Evolutionary conservation across 2,888 invertebrate genomes (phyloP).

Genomic region (Steinernema hermaphroditum): DNA sequence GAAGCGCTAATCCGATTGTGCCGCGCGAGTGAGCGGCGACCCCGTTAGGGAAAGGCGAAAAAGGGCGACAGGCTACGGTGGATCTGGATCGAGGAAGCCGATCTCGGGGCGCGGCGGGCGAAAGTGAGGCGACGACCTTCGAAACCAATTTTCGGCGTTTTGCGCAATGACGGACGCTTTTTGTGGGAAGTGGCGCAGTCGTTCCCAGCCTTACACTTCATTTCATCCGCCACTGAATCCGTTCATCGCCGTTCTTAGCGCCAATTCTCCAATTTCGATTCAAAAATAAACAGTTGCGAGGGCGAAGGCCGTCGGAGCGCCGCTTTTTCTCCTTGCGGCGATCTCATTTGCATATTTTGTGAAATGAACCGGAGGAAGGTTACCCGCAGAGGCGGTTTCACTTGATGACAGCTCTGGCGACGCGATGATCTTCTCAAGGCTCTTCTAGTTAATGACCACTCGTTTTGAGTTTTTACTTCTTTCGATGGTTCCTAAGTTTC

Average conservation of each 20-base stretch:
- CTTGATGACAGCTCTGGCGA: too few relatives aligned
- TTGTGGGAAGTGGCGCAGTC: constrained; percentile 26
- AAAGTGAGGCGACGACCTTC: constrained; percentile 25
- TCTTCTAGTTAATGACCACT: too few relatives aligned
- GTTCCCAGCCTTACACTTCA: constrained; percentile 31
- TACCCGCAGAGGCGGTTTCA: too few relatives aligned
- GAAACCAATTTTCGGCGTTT: constrained; percentile 28
- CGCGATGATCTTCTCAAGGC: too few relatives aligned
- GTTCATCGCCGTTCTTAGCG: constrained; percentile 24
- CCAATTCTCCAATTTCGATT: constrained; percentile 17
- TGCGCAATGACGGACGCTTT: constrained; percentile 25
- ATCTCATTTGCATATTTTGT: constrained; percentile 26
- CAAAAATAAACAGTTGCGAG: constrained; percentile 30
- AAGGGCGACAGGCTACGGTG: constrained; percentile 16
- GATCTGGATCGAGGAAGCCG: constrained; percentile 22
- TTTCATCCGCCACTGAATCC: constrained; percentile 29
- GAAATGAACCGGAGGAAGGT: constrained; percentile 19
- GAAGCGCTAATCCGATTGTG: constrained; percentile 20
- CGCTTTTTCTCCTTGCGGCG: constrained; percentile 3
- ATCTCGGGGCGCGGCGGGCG: not conserved
- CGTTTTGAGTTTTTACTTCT: too few relatives aligned
- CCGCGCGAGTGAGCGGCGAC: constrained; percentile 13
- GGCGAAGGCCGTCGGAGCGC: not conserved
- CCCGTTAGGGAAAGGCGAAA: constrained; percentile 20
- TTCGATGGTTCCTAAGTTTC: too few relatives aligned